These are phyloP conservation scores for Rhodophaea formosa DNA, from an alignment of 2,888 invertebrate genomes.

Conservation along the genomic window DNA sequence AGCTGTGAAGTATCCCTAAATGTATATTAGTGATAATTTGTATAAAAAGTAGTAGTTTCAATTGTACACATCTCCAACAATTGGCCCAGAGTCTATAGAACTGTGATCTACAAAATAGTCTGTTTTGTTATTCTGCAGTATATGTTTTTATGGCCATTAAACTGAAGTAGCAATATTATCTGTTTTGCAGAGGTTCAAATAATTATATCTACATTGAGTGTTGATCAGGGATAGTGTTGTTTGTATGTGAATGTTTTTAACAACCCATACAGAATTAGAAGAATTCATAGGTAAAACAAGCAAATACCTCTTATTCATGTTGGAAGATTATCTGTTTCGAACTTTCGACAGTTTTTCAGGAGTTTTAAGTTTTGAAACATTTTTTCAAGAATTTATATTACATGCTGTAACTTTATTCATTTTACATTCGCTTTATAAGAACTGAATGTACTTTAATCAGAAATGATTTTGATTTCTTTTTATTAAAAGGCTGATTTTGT, in stretches of 20 bases:
- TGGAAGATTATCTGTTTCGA: slow-evolving; percentile 47
- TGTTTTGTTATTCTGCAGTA: slow-evolving; percentile 5
- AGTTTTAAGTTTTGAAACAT: slow-evolving; percentile 35
- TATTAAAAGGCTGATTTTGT: slow-evolving; percentile 58
- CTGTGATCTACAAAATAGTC: slow-evolving; percentile 11
- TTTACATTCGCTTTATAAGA: slow-evolving; percentile 52
- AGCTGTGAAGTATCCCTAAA: neutral
- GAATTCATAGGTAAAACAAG: no score
- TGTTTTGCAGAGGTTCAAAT: no score
- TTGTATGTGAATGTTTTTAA: no score
- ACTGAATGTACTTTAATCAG: slow-evolving; percentile 53
- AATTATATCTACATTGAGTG: no score
- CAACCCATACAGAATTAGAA: no score
- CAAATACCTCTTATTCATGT: neutral
- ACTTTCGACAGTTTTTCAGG: slow-evolving; percentile 49
- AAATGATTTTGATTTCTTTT: slow-evolving; percentile 58
- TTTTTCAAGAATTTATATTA: slow-evolving; percentile 31
- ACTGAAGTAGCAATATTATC: neutral
- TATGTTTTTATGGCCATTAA: neutral
- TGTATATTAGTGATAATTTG: neutral
- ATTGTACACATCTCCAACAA: neutral
- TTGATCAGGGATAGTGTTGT: no score
- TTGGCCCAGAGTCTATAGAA: neutral
- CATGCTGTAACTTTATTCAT: slow-evolving; percentile 45
- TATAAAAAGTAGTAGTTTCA: neutral